Conservation (phyloP, 2,888 invertebrate genomes). For the Allolobophora icterica region DNA sequence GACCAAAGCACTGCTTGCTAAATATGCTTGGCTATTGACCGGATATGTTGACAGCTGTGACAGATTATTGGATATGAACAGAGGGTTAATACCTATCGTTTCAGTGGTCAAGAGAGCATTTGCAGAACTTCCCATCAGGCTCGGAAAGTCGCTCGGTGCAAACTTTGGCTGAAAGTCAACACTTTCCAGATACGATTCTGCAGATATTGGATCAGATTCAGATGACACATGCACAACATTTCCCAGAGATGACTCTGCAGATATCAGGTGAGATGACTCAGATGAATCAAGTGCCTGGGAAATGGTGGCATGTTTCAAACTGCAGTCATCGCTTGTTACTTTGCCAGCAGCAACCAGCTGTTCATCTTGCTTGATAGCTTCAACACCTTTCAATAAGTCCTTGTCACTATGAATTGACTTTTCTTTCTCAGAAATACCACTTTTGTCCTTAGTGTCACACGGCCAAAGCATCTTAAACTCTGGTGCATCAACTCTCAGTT, state of each 20-base stretch:
- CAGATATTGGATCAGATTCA: no score
- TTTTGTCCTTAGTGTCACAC: not conserved
- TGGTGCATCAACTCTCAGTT: not conserved
- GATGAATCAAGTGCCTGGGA: not conserved
- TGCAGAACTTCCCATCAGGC: not conserved
- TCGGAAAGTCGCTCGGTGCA: constrained; percentile 9
- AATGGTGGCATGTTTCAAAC: not conserved
- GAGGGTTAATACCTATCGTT: not conserved
- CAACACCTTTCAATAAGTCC: not conserved
- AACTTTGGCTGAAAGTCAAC: not conserved
- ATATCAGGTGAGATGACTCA: not conserved
- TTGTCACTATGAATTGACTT: not conserved
- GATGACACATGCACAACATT: not conserved
- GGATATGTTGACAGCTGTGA: not conserved
- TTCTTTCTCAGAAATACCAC: not conserved
- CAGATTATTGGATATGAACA: not conserved
- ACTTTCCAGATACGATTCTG: not conserved
- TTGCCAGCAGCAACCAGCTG: not conserved
- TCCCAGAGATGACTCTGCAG: not conserved
- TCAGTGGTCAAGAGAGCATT: not conserved
- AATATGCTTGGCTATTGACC: not conserved
- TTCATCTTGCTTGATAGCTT: not conserved
- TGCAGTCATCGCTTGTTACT: not conserved
- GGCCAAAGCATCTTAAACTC: not conserved
- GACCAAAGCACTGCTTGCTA: not conserved